Conservation (phyloP, 2,888 invertebrate genomes). For the Diplolepis rosae region DNA sequence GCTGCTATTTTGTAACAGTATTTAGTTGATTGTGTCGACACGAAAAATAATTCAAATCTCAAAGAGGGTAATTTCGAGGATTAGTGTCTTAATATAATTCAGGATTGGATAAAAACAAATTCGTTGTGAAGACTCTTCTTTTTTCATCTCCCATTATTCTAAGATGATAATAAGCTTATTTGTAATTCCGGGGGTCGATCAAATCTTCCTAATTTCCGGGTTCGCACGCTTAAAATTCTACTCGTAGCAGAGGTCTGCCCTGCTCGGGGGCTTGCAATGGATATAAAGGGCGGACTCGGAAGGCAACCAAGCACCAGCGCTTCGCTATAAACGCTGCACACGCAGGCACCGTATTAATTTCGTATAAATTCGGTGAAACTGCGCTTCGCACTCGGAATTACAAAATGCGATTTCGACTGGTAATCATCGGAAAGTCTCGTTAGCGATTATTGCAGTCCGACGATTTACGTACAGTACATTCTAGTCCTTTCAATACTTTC, state of each 20-base stretch:
- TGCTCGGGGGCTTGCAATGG: conserved; percentile 2
- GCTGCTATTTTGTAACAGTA: no score
- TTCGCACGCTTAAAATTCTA: conserved; percentile 60
- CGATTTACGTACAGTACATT: conserved; percentile 19
- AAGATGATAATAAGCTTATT: conserved; percentile 63
- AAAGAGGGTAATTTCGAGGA: neutral
- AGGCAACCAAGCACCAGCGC: conserved; percentile 37
- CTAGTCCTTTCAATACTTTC: conserved; percentile 2
- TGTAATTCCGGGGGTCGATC: conserved; percentile 64
- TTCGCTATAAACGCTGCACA: conserved; percentile 48
- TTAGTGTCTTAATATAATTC: neutral
- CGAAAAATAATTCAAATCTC: no score
- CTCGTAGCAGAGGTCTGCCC: conserved; percentile 37
- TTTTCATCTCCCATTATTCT: neutral
- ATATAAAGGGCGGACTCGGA: conserved; percentile 26
- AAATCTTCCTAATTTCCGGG: conserved; percentile 68
- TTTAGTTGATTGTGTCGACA: no score
- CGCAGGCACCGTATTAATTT: conserved; percentile 53
- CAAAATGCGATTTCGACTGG: conserved; percentile 34
- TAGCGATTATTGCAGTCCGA: conserved; percentile 39
- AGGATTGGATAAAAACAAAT: neutral
- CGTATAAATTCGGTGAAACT: conserved; percentile 49
- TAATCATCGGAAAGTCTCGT: conserved; percentile 29
- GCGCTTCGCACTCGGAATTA: conserved; percentile 37
- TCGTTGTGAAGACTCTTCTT: neutral